phyloP scores from a whole-genome alignment of 2,797 vertebrate species.

The Clarias pachynema region DNA sequence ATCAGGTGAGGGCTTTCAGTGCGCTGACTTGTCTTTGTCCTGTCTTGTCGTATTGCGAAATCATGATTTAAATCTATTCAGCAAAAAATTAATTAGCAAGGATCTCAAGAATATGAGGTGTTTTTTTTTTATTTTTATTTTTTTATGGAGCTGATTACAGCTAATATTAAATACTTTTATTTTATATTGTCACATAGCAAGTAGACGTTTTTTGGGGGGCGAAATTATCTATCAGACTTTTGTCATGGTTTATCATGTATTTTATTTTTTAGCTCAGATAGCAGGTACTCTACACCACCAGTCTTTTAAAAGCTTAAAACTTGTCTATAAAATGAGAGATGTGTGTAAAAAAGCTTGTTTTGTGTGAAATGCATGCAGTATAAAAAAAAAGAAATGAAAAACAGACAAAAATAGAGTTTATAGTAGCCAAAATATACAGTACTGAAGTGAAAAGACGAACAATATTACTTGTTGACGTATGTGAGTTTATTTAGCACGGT shows the following conservation, averaged over 20 bases:
- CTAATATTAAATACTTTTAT: neutral
- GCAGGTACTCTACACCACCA: neutral
- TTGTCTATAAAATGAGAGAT: neutral
- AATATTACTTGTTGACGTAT: too few relatives aligned
- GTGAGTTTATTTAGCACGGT: too few relatives aligned
- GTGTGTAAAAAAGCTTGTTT: neutral
- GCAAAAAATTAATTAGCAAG: neutral
- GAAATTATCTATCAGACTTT: neutral
- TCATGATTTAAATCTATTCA: neutral
- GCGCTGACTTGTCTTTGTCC: neutral
- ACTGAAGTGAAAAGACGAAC: too few relatives aligned
- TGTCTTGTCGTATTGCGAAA: neutral
- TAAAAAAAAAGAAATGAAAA: neutral
- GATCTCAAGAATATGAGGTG: neutral
- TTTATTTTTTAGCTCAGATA: neutral
- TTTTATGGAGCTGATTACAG: neutral
- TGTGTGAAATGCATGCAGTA: neutral
- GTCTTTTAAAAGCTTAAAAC: neutral
- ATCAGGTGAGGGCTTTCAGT: constrained; percentile 82
- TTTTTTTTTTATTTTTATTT: neutral
- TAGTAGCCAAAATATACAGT: too few relatives aligned
- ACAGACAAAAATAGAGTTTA: neutral
- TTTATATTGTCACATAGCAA: neutral
- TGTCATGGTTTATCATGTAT: neutral
- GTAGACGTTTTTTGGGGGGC: neutral